Percentiles rank a stretch among this genome's conserved stretches.
phyloP scores from a whole-genome alignment of 2,797 vertebrate species.

The Fratercula arctica region DNA sequence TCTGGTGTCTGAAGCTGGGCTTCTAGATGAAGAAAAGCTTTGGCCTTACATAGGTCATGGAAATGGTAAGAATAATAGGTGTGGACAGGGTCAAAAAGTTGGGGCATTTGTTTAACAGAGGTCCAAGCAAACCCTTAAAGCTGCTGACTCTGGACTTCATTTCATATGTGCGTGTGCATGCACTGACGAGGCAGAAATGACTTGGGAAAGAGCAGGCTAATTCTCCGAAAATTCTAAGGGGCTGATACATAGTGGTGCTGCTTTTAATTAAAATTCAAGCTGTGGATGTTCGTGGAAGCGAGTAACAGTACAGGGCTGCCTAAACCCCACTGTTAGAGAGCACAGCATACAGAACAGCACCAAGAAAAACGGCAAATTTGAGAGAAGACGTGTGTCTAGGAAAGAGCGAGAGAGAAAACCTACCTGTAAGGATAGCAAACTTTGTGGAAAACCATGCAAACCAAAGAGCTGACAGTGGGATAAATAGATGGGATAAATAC shows the following conservation, averaged over 20 bases:
- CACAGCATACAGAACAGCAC: neutral
- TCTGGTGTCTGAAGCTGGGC: neutral
- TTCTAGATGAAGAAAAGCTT: neutral
- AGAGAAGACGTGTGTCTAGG: neutral
- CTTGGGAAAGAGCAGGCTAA: neutral
- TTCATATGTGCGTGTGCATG: neutral
- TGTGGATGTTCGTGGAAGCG: neutral
- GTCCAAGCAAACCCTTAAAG: neutral
- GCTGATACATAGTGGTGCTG: neutral
- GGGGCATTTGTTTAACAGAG: neutral
- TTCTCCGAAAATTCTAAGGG: neutral
- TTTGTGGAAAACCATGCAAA: neutral
- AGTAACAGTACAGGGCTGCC: neutral
- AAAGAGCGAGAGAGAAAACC: neutral
- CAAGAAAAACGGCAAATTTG: neutral
- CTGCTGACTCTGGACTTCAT: neutral
- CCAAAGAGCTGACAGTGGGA: neutral
- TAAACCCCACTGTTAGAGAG: neutral
- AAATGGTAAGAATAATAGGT: neutral
- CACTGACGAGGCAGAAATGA: neutral
- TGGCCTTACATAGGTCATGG: neutral
- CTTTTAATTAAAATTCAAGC: neutral
- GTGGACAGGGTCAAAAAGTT: neutral
- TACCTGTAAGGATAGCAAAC: neutral
- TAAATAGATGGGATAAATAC: no score